These are phyloP conservation scores for Hystrix brachyura DNA, from an alignment of 2,113 vertebrate genomes.

Conservation along the genomic window DNA sequence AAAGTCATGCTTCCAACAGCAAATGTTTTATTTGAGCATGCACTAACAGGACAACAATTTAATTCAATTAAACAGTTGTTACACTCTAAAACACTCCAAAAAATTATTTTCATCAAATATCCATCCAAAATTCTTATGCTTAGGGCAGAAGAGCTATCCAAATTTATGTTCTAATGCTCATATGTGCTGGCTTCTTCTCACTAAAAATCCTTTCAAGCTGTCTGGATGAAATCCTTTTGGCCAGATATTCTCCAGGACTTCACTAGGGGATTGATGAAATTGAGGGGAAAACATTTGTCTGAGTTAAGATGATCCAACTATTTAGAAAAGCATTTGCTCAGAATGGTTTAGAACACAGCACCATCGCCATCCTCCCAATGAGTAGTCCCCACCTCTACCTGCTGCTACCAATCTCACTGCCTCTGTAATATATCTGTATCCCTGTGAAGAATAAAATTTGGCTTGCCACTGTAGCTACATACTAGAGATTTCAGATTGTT, in stretches of 20 bases:
- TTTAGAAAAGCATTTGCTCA: constrained; percentile 27
- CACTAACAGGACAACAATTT: constrained; percentile 75
- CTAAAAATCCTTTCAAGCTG: constrained; percentile 32
- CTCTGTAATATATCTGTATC: not conserved
- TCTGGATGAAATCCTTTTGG: constrained; percentile 76
- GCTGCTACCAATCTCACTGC: not conserved
- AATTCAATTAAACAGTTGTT: constrained; percentile 83
- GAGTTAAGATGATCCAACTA: constrained; percentile 15
- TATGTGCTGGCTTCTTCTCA: constrained; percentile 65
- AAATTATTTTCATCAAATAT: constrained; percentile 62
- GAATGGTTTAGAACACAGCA: not conserved
- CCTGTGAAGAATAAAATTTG: not conserved
- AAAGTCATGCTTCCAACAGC: constrained; percentile 39
- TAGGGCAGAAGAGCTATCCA: constrained; percentile 55
- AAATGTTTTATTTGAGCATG: constrained; percentile 44
- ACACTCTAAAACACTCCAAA: constrained; percentile 26
- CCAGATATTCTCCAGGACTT: constrained; percentile 62
- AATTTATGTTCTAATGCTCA: constrained; percentile 57
- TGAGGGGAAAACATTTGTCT: constrained; percentile 52
- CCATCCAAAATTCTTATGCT: constrained; percentile 70
- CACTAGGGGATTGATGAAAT: constrained; percentile 34
- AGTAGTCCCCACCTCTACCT: not conserved
- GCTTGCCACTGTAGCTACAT: not conserved
- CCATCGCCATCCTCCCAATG: not conserved
- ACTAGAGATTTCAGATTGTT: not conserved